Conservation (phyloP, 2,888 invertebrate genomes). For the Aphodius granarius region DNA sequence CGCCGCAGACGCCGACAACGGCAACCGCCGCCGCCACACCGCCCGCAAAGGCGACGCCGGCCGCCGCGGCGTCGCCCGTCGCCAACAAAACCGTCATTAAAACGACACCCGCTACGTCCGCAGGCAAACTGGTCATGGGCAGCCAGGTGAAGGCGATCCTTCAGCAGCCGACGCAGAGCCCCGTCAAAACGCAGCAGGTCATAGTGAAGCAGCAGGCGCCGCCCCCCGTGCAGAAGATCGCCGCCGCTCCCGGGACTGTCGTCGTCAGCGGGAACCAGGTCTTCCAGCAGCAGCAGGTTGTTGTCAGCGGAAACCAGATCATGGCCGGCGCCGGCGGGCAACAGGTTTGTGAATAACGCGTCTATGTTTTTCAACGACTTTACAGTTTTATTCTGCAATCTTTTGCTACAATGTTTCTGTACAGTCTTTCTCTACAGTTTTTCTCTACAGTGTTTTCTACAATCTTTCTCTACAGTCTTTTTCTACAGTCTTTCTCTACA, state of each 20-base stretch:
- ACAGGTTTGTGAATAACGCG: slow-evolving; percentile 42
- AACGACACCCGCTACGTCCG: slow-evolving; percentile 37
- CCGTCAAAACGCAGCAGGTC: slow-evolving; percentile 46
- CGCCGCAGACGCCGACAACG: slow-evolving; percentile 52
- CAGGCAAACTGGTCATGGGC: slow-evolving; percentile 45
- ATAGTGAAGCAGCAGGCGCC: slow-evolving; percentile 47
- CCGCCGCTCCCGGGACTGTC: slow-evolving; percentile 44
- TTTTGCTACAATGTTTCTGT: too few relatives aligned
- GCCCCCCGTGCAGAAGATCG: slow-evolving; percentile 50
- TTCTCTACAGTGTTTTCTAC: too few relatives aligned
- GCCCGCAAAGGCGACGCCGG: slow-evolving; percentile 35
- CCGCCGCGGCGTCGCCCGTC: background rate
- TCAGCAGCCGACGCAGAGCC: slow-evolving; percentile 39
- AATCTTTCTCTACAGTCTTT: too few relatives aligned
- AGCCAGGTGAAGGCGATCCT: slow-evolving; percentile 36
- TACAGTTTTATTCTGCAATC: too few relatives aligned
- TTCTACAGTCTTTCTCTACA: too few relatives aligned
- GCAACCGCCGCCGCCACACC: slow-evolving; percentile 43
- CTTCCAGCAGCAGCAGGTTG: slow-evolving; percentile 44
- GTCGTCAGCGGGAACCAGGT: slow-evolving; percentile 52
- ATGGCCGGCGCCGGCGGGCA: slow-evolving; percentile 53
- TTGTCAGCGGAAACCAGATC: slow-evolving; percentile 51
- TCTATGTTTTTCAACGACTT: too few relatives aligned
- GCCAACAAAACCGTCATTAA: slow-evolving; percentile 41
- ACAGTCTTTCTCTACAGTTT: too few relatives aligned